Evolutionary conservation across 2,113 vertebrate genomes (phyloP).

Genomic region (Stomatorhinus ivindoensis): DNA sequence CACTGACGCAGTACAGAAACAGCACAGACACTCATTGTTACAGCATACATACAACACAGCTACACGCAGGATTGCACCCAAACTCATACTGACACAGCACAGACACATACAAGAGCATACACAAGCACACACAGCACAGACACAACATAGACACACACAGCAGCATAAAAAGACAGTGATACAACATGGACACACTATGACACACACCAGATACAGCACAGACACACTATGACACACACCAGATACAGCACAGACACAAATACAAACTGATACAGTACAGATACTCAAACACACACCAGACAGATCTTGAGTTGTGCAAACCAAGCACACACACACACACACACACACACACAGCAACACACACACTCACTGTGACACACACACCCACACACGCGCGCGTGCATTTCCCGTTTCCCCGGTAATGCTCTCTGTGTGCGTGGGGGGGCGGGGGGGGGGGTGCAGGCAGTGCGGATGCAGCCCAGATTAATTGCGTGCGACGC

Average conservation of each 20-base stretch:
- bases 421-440: slow-evolving; percentile 1
- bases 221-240: not conserved
- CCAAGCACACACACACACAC: not conserved
- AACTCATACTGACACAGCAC: slow-evolving; percentile 30
- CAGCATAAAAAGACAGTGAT: slow-evolving; percentile 1
- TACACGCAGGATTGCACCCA: not conserved
- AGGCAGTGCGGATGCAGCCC: slow-evolving; percentile 65
- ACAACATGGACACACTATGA: slow-evolving; percentile 23
- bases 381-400: slow-evolving; percentile 30
- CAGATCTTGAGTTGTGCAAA: not conserved
- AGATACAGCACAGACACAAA: not conserved
- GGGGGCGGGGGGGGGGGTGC: slow-evolving; percentile 25
- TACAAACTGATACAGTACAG: not conserved
- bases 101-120: not conserved
- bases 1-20: not conserved
- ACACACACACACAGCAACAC: too few species aligned
- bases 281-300: slow-evolving; percentile 9
- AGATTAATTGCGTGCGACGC: slow-evolving; percentile 70
- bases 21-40: not conserved
- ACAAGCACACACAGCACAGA: slow-evolving; percentile 25
- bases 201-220: not conserved
- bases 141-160: slow-evolving; percentile 19
- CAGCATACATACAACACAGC: not conserved
- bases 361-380: slow-evolving; percentile 22
- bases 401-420: slow-evolving; percentile 26